phyloP scores from a whole-genome alignment of 2,113 vertebrate species.

The Anguilla japonica region DNA sequence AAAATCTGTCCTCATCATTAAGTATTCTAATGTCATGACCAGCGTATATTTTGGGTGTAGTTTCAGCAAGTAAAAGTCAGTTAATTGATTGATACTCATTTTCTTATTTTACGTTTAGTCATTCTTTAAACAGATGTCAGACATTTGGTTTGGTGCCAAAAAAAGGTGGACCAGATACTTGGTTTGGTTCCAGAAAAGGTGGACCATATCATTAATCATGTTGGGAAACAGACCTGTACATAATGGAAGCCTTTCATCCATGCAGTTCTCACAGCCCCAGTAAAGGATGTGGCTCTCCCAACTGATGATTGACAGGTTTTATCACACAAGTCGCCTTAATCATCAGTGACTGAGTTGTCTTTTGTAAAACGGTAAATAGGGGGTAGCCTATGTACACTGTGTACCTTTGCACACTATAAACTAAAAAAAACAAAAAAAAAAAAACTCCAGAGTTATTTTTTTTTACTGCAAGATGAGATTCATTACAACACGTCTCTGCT shows the following conservation, averaged over 20 bases:
- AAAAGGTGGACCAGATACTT: not conserved
- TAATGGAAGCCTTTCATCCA: not conserved
- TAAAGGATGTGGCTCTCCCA: not conserved
- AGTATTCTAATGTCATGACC: not conserved
- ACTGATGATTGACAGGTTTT: slow-evolving; percentile 15
- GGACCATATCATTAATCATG: not conserved
- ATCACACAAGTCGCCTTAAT: slow-evolving; percentile 35
- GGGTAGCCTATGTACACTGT: slow-evolving; percentile 8
- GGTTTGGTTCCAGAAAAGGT: not conserved
- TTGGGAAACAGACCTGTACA: not conserved
- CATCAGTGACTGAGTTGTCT: slow-evolving; percentile 7
- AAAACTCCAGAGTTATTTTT: not conserved
- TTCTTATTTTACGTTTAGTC: not conserved
- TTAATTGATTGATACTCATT: not conserved
- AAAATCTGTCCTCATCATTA: not conserved
- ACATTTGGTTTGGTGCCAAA: not conserved
- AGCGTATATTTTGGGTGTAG: not conserved
- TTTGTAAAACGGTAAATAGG: slow-evolving; percentile 23
- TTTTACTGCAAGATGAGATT: not conserved
- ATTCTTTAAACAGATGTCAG: not conserved
- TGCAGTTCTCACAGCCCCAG: not conserved
- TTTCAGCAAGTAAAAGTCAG: not conserved
- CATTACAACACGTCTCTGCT: not conserved
- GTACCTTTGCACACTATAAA: not conserved
- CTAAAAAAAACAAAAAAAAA: too few relatives aligned